phyloP scores from a whole-genome alignment of 2,797 vertebrate species.

The Nasua narica region DNA sequence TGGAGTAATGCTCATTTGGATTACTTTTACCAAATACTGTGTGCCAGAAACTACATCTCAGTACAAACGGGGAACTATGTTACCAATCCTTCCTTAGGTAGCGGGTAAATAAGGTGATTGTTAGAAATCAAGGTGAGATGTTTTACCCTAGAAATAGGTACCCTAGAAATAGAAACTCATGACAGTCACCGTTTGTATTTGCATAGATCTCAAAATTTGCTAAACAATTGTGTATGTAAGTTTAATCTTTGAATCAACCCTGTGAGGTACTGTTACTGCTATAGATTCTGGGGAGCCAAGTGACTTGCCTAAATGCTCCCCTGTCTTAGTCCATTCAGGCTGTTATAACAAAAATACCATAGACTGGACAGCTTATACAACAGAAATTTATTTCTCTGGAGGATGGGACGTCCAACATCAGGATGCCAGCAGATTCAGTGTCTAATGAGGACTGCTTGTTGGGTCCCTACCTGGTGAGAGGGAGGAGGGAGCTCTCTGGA shows the following conservation, averaged over 20 bases:
- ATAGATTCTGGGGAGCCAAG: neutral
- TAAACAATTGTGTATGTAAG: neutral
- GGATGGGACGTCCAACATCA: neutral
- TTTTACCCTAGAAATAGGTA: neutral
- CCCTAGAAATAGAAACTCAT: neutral
- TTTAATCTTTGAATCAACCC: neutral
- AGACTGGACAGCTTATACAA: neutral
- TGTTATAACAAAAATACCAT: neutral
- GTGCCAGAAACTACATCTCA: neutral
- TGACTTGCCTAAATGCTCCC: neutral
- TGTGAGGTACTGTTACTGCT: neutral
- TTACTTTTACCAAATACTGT: neutral
- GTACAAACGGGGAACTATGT: neutral
- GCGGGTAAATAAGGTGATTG: neutral
- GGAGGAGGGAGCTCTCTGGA: neutral
- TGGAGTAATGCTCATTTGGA: neutral
- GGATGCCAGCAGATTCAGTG: neutral
- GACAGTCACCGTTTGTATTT: neutral
- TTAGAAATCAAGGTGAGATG: neutral
- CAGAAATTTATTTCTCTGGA: neutral
- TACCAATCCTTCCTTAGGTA: neutral
- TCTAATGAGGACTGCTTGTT: neutral
- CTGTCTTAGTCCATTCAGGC: neutral
- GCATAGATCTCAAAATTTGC: neutral
- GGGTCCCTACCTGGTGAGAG: neutral